Conservation (phyloP, 2,113 vertebrate species). For the Mesembrinibis cayennensis region DNA sequence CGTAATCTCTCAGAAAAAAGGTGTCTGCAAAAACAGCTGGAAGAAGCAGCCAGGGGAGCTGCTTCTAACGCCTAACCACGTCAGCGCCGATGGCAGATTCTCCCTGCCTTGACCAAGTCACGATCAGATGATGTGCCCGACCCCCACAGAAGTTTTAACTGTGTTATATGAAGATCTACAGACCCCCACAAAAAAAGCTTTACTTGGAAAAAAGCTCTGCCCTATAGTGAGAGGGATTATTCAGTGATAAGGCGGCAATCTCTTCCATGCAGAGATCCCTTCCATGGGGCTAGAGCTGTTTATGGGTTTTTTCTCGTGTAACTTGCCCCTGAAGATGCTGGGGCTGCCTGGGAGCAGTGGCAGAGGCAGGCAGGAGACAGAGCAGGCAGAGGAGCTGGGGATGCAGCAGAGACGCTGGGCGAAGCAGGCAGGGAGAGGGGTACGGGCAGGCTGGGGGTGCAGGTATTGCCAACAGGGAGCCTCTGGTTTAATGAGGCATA, state of each 20-base stretch:
- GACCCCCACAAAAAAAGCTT: background rate
- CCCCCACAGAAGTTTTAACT: background rate
- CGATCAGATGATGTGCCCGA: background rate
- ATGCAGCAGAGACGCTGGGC: accelerated
- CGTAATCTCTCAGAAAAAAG: background rate
- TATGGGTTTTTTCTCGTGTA: background rate
- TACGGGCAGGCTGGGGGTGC: background rate
- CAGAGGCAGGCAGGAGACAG: background rate
- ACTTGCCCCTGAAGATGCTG: background rate
- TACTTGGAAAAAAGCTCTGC: background rate
- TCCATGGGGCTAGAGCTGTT: background rate
- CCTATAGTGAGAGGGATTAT: background rate
- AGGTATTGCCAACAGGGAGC: background rate
- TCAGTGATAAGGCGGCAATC: accelerated
- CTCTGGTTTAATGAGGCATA: background rate
- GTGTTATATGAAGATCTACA: background rate
- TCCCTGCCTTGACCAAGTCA: background rate
- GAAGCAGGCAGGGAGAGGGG: background rate
- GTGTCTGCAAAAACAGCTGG: background rate
- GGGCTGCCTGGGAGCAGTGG: background rate
- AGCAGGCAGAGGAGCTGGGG: background rate
- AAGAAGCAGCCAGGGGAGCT: background rate
- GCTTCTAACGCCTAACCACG: background rate
- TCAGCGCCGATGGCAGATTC: background rate
- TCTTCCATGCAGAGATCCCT: background rate